Evolutionary conservation across 1,140 invertebrate species (phyloP).

Genomic region (Pseudachorutes palmiensis): DNA sequence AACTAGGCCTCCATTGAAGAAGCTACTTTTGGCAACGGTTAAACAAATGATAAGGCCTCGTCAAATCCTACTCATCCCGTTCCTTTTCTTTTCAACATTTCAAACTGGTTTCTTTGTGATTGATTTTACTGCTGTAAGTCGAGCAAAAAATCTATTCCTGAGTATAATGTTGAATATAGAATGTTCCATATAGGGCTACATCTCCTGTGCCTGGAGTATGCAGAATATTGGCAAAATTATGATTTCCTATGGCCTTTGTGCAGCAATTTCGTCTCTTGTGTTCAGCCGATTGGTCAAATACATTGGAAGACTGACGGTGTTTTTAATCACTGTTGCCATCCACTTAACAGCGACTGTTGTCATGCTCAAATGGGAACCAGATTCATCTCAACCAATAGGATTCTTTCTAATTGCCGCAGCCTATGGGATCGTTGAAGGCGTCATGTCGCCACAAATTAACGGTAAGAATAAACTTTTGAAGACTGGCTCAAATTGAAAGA

Average conservation of each 20-base stretch:
- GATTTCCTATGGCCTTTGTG: neutral
- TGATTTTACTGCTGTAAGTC: neutral
- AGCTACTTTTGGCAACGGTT: neutral
- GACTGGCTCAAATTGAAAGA: neutral
- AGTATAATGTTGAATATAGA: neutral
- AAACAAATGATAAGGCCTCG: neutral
- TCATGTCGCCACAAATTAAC: neutral
- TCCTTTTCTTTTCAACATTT: neutral
- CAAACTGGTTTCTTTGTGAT: neutral
- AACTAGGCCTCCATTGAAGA: neutral
- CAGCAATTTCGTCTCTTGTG: neutral
- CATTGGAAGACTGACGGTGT: neutral
- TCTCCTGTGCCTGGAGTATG: neutral
- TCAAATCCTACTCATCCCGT: neutral
- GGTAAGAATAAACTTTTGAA: neutral
- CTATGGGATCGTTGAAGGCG: neutral
- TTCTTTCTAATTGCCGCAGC: neutral
- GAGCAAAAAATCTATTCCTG: neutral
- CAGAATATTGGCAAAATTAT: neutral
- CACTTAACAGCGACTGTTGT: neutral
- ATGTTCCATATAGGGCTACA: constrained; percentile 2
- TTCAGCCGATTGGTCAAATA: neutral
- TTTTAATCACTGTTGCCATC: neutral
- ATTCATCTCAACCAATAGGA: neutral
- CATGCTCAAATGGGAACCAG: neutral